Conservation (phyloP, 2,113 vertebrate species). For the Macaca fascicularis region DNA sequence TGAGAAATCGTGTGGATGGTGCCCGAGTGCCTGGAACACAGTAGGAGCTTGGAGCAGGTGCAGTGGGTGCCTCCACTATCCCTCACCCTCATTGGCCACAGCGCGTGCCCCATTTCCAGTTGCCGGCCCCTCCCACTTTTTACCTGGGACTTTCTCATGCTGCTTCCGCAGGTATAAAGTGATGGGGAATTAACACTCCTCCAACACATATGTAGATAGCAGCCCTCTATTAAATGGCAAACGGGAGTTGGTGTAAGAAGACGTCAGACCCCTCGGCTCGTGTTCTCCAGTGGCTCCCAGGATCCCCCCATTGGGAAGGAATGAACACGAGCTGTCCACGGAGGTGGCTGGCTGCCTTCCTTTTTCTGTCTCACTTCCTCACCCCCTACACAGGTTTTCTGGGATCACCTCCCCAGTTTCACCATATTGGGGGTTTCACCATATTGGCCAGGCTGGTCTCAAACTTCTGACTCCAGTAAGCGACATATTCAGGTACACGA, state of each 20-base stretch:
- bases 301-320: neutral
- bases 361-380: neutral
- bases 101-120: neutral
- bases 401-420: neutral
- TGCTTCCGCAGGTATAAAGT: neutral
- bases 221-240: neutral
- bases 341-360: neutral
- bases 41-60: neutral
- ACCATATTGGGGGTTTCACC: no score
- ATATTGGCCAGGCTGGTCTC: no score
- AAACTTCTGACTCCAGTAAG: neutral
- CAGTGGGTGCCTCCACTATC: neutral
- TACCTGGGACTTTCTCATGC: neutral
- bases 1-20: neutral
- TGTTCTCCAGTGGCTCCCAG: neutral
- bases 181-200: neutral
- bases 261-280: neutral
- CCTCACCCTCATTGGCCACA: neutral
- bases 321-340: neutral
- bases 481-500: neutral
- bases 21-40: neutral
- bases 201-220: neutral
- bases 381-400: neutral
- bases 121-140: neutral
- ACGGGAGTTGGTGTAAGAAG: neutral